phyloP scores from a whole-genome alignment of 2,888 invertebrate species.

The Drosophila mimetica region DNA sequence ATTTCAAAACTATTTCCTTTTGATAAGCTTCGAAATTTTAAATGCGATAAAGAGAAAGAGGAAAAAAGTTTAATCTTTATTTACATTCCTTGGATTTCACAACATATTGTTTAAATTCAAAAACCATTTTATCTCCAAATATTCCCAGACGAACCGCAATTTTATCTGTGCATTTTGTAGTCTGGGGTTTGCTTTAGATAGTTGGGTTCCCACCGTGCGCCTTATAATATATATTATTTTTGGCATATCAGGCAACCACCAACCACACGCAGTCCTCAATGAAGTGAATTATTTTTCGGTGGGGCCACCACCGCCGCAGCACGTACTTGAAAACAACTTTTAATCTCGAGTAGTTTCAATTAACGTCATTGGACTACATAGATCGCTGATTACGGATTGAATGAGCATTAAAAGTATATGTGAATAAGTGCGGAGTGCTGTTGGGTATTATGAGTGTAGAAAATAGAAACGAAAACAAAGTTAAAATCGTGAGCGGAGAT shows the following conservation, averaged over 20 bases:
- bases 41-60: neutral
- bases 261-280: slow-evolving; percentile 35
- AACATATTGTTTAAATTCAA: neutral
- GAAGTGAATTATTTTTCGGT: slow-evolving; percentile 29
- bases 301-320: slow-evolving; percentile 30
- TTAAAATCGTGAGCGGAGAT: slow-evolving; percentile 53
- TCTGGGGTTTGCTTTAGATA: slow-evolving; percentile 23
- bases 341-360: slow-evolving; percentile 79
- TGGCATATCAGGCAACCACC: slow-evolving; percentile 20
- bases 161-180: slow-evolving; percentile 15
- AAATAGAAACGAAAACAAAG: slow-evolving; percentile 51
- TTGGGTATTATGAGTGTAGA: neutral
- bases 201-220: slow-evolving; percentile 16
- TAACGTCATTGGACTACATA: slow-evolving; percentile 80
- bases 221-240: slow-evolving; percentile 2
- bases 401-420: slow-evolving; percentile 58
- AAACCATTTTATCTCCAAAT: slow-evolving; percentile 4
- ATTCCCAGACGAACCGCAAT: slow-evolving; percentile 40
- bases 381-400: slow-evolving; percentile 67
- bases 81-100: neutral
- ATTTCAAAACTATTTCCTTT: neutral
- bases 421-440: slow-evolving; percentile 22
- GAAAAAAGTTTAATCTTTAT: neutral
- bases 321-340: slow-evolving; percentile 66
- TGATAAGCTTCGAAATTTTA: neutral